These are phyloP conservation scores for Podilymbus podiceps DNA, from an alignment of 2,113 vertebrate species.

Conservation along the genomic window DNA sequence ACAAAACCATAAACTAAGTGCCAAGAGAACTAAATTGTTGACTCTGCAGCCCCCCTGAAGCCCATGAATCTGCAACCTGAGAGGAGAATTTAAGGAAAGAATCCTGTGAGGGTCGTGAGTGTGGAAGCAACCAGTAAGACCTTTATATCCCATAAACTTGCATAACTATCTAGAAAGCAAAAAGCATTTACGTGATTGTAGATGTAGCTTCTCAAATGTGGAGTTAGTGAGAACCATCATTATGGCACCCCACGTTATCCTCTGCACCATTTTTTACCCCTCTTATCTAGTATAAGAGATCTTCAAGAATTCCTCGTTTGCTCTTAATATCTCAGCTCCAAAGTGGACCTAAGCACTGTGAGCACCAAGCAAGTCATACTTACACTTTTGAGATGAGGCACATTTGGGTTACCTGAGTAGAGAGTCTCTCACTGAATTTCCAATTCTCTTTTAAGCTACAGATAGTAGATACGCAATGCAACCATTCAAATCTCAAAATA, in stretches of 20 bases:
- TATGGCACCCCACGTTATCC: accelerated
- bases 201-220: background rate
- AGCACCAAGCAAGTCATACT: background rate
- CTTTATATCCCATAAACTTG: background rate
- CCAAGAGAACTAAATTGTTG: background rate
- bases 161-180: background rate
- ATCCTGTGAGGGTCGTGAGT: background rate
- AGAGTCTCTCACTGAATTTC: background rate
- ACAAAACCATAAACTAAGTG: background rate
- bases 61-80: background rate
- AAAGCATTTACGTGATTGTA: background rate
- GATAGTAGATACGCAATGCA: background rate
- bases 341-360: background rate
- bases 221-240: background rate
- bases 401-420: background rate
- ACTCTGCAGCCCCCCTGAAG: background rate
- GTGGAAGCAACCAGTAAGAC: background rate
- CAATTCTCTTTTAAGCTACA: background rate
- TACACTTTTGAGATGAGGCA: background rate
- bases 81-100: background rate
- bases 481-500: background rate
- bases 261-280: background rate
- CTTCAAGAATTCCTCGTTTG: background rate
- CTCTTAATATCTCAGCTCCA: background rate
- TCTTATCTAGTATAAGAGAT: background rate